Evolutionary conservation across 2,888 invertebrate species (phyloP).

Genomic region (Syritta pipiens): DNA sequence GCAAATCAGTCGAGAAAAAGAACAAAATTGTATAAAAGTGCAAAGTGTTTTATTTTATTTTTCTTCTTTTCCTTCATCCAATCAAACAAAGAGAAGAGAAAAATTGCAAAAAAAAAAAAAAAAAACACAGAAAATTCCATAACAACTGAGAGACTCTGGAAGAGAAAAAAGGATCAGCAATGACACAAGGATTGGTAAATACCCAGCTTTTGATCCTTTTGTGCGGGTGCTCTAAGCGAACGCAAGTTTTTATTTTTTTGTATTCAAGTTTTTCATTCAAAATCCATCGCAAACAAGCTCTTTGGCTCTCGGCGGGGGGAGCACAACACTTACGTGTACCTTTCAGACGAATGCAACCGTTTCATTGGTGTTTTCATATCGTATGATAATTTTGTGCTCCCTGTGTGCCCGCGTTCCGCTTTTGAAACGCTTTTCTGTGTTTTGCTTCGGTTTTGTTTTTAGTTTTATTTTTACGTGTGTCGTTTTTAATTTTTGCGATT

Average conservation of each 20-base stretch:
- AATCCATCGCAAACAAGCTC: constrained; percentile 10
- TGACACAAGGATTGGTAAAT: constrained; percentile 69
- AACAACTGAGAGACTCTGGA: constrained; percentile 26
- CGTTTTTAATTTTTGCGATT: not conserved
- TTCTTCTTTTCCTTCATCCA: not conserved
- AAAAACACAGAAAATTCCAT: constrained; percentile 29
- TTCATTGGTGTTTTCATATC: constrained; percentile 61
- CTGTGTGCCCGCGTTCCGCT: constrained; percentile 5
- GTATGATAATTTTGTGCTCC: constrained; percentile 54
- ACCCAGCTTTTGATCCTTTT: constrained; percentile 24
- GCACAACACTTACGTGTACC: constrained; percentile 62
- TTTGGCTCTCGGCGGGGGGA: not conserved
- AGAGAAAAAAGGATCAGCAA: constrained; percentile 50
- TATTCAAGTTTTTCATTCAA: not conserved
- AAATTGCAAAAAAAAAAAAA: constrained; percentile 43
- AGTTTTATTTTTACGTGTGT: not conserved
- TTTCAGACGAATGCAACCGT: constrained; percentile 49
- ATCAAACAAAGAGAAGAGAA: constrained; percentile 8
- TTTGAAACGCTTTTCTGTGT: constrained; percentile 19
- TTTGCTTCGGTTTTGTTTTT: constrained; percentile 14
- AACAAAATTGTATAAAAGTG: constrained; percentile 8
- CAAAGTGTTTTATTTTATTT: not conserved
- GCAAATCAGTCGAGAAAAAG: not conserved
- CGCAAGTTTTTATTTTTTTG: not conserved
- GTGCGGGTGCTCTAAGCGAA: constrained; percentile 2